Conservation (phyloP, 1,140 invertebrate species). For the Aradophagus sp. region DNA sequence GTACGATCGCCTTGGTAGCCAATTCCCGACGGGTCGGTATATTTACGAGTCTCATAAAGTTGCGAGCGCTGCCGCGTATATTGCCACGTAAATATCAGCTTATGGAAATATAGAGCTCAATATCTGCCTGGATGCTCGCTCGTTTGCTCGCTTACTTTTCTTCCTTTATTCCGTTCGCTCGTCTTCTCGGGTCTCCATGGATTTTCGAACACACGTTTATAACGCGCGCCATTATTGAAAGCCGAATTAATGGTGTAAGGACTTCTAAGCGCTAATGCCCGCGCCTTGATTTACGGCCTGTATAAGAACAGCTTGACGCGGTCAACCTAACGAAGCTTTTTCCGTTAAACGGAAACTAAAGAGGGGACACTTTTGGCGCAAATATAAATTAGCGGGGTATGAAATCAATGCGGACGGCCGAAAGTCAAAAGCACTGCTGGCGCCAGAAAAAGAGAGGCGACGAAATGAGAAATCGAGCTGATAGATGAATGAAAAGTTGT, state of each 20-base stretch:
- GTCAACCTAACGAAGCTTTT: too few relatives aligned
- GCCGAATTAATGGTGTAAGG: conserved; percentile 31
- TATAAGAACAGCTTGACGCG: too few relatives aligned
- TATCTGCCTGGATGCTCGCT: conserved; percentile 71
- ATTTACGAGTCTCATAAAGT: conserved; percentile 77
- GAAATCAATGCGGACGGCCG: too few relatives aligned
- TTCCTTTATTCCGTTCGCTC: conserved; percentile 55
- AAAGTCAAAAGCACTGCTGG: too few relatives aligned
- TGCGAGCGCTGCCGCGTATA: conserved; percentile 73
- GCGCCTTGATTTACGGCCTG: too few relatives aligned
- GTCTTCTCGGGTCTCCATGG: conserved; percentile 30
- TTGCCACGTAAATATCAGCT: conserved; percentile 77
- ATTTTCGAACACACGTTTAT: conserved; percentile 35
- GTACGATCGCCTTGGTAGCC: conserved; percentile 70
- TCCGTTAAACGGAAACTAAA: too few relatives aligned
- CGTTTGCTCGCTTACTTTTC: conserved; percentile 62
- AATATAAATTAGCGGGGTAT: too few relatives aligned
- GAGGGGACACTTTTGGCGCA: too few relatives aligned
- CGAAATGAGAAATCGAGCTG: too few relatives aligned
- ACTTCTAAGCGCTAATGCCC: too few relatives aligned
- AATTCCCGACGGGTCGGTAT: conserved; percentile 73
- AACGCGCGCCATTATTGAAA: conserved; percentile 30
- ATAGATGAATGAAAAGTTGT: too few relatives aligned
- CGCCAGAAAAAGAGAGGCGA: too few relatives aligned
- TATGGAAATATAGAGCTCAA: conserved; percentile 78